These are phyloP conservation scores for Sarcophaga bullata DNA, from an alignment of 1,140 invertebrate species.

Conservation along the genomic window DNA sequence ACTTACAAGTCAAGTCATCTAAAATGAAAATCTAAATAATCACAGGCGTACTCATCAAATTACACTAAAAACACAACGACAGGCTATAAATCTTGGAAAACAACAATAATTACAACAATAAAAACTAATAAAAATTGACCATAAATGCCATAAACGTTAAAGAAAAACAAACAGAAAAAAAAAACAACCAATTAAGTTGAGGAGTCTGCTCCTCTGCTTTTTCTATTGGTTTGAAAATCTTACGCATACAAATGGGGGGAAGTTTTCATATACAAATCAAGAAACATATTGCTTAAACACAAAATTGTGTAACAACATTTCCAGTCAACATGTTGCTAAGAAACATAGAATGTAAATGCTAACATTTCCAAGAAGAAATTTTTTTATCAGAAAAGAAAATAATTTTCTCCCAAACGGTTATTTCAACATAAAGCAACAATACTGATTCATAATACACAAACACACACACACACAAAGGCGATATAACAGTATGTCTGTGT, in stretches of 20 bases:
- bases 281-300: neutral
- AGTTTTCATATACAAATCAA: too few species aligned
- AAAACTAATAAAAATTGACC: neutral
- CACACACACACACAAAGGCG: neutral
- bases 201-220: too few species aligned
- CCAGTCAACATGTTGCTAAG: constrained; percentile 33
- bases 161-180: too few species aligned
- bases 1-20: neutral
- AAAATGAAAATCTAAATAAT: neutral
- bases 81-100: too few species aligned
- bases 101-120: neutral
- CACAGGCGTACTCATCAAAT: constrained; percentile 3
- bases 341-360: neutral
- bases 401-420: constrained; percentile 23
- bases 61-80: neutral
- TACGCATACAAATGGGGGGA: too few species aligned
- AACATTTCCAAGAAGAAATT: constrained; percentile 10
- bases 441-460: neutral
- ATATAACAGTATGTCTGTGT: neutral
- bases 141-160: too few species aligned
- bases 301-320: constrained; percentile 28
- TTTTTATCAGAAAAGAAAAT: neutral
- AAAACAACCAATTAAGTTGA: too few species aligned
- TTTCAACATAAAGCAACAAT: constrained; percentile 16
- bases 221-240: too few species aligned